Percentiles rank a stretch among this genome's conserved stretches.
phyloP scores from a whole-genome alignment of 2,113 vertebrate species.

The Silurus glanis region DNA sequence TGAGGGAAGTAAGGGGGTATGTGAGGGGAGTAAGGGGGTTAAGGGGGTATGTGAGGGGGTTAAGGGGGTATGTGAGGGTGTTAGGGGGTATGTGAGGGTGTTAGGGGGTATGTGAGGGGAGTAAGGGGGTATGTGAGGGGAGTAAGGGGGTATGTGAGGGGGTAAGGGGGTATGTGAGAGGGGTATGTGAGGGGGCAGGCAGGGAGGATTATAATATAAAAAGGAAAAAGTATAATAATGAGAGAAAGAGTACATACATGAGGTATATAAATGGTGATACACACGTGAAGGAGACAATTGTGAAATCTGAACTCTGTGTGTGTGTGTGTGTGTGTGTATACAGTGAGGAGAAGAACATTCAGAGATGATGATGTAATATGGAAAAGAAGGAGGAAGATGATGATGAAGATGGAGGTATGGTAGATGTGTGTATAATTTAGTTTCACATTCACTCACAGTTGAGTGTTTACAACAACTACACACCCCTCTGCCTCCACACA shows the following conservation, averaged over 20 bases:
- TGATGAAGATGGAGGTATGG: background rate
- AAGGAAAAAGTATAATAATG: conserved; percentile 43
- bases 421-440: conserved; percentile 22
- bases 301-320: conserved; percentile 6
- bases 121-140: conserved; percentile 53
- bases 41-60: background rate
- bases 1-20: conserved; percentile 52
- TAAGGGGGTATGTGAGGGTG: background rate
- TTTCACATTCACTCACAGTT: conserved; percentile 51
- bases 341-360: background rate
- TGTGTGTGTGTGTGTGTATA: background rate
- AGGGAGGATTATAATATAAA: conserved; percentile 59
- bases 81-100: conserved; percentile 16
- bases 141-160: too few relatives aligned
- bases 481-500: background rate
- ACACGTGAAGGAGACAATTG: conserved; percentile 33
- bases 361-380: background rate
- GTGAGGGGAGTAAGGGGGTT: background rate
- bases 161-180: background rate
- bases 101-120: background rate
- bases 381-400: background rate
- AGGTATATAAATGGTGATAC: conserved; percentile 62
- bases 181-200: conserved; percentile 60
- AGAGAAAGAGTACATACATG: conserved; percentile 35
- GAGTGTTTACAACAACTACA: conserved; percentile 23